Conservation (phyloP, 2,888 invertebrate genomes). For the Xylophagus ater region DNA sequence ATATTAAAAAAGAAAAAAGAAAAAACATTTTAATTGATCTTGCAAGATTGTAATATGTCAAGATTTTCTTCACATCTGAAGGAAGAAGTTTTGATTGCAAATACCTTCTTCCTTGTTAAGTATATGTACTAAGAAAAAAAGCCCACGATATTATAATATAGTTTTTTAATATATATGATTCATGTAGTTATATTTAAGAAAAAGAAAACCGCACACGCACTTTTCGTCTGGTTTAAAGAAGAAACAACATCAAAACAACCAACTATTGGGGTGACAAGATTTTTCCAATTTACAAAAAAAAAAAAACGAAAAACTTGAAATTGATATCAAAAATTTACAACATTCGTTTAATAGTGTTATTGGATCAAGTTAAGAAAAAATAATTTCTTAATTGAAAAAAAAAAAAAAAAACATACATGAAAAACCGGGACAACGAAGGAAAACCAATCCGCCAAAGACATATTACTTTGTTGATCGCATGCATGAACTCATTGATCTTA, state of each 20-base stretch:
- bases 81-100: no score
- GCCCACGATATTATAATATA: no score
- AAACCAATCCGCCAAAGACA: slow-evolving; percentile 11
- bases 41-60: no score
- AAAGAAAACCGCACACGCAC: not conserved
- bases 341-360: not conserved
- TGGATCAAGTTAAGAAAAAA: no score
- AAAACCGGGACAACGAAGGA: slow-evolving; percentile 10
- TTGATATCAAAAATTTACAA: not conserved
- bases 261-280: slow-evolving; percentile 1
- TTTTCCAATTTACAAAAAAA: not conserved
- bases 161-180: no score
- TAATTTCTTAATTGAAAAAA: not conserved
- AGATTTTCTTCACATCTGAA: no score
- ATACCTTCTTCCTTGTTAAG: no score
- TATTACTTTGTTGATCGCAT: slow-evolving; percentile 9
- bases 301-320: not conserved
- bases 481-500: slow-evolving; percentile 18
- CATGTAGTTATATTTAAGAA: no score
- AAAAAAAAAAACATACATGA: slow-evolving; percentile 8
- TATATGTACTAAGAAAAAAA: no score
- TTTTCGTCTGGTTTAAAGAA: not conserved
- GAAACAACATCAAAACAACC: not conserved
- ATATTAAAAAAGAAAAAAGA: no score
- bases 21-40: no score